Evolutionary conservation across 2,113 vertebrate genomes (phyloP), one percentile per base, ranked within the genome.

Genomic region (Machaerirhynchus nigripectus): DNA sequence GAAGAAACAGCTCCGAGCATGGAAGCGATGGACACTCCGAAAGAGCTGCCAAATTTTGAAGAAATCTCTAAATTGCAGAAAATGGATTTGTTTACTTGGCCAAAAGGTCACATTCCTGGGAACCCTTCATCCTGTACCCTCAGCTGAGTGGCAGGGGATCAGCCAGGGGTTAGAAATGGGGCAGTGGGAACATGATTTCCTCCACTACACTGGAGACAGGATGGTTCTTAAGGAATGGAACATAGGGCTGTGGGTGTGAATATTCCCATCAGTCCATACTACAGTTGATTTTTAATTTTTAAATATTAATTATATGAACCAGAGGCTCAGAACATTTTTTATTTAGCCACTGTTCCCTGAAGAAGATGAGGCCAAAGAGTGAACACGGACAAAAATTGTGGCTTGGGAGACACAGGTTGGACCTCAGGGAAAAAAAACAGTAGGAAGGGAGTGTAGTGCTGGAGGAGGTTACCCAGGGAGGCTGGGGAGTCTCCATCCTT

Each of bases 21-120:
- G 24, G 13, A 42, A 47, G 47, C 0, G 0, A 27, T 0, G 33
- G 28, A 13, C n/a, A 30, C 23, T 40, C 47, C 9, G 1, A 39
- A 21, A 37, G 14, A 75, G 27, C 27, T 46, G 6, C 18, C 19
- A 5, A 50, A 52, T 64, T 44, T 7, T 22, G 40, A n/a, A 77
- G 64, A 19, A 5, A 40, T 55, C 15, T 33, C 15, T 17, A 18
- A 81, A 37, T 5, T 77, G 24, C 27, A 84, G 76, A 55, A 79
- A 52, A 42, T 1, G 56, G 14, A 12, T 56, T 46, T 50, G 8
- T 64, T 76, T 59, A 11, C 30, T 53, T 15, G 30, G 20, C 19
- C 31, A 33, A 53, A 67, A 59, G 11, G 24, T 30, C 33, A 23
- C 30, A 8, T 23, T 64, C 40, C 27, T 87, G 55, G 19, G 28